Evolutionary conservation across 2,113 vertebrate species (phyloP).

Genomic region (Cebus imitator): DNA sequence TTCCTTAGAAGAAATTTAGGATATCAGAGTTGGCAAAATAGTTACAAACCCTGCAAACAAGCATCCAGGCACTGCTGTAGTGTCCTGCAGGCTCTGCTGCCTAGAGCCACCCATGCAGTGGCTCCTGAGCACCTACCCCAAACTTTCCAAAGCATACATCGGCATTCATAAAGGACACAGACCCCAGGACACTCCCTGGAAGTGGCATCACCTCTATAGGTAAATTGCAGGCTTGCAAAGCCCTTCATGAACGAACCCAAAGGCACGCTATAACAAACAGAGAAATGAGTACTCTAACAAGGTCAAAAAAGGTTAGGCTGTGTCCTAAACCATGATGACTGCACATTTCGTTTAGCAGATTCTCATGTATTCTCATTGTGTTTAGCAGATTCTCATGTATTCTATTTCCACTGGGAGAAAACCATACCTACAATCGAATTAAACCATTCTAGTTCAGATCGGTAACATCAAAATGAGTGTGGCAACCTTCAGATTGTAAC

Average conservation of each 20-base stretch:
- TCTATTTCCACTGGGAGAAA: not conserved
- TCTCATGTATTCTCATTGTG: not conserved
- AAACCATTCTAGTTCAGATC: not conserved
- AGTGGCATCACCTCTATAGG: not conserved
- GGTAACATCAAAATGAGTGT: not conserved
- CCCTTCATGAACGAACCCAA: not conserved
- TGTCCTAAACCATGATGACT: not conserved
- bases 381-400: not conserved
- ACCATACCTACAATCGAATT: not conserved
- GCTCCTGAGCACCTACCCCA: not conserved
- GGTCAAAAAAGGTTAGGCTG: not conserved
- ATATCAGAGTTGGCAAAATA: not conserved
- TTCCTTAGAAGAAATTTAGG: not conserved
- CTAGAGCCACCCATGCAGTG: not conserved
- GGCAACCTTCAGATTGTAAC: not conserved
- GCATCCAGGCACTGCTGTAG: too few species aligned
- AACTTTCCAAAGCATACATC: not conserved
- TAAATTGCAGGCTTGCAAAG: not conserved
- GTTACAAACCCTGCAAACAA: too few species aligned
- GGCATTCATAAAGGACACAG: not conserved
- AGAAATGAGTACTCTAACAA: not conserved
- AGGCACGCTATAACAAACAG: not conserved
- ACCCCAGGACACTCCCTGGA: fast-evolving
- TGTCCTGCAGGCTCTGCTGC: fast-evolving
- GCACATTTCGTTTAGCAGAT: not conserved